These are phyloP conservation scores for Saxicola maurus DNA, from an alignment of 2,797 vertebrate genomes.

Conservation along the genomic window DNA sequence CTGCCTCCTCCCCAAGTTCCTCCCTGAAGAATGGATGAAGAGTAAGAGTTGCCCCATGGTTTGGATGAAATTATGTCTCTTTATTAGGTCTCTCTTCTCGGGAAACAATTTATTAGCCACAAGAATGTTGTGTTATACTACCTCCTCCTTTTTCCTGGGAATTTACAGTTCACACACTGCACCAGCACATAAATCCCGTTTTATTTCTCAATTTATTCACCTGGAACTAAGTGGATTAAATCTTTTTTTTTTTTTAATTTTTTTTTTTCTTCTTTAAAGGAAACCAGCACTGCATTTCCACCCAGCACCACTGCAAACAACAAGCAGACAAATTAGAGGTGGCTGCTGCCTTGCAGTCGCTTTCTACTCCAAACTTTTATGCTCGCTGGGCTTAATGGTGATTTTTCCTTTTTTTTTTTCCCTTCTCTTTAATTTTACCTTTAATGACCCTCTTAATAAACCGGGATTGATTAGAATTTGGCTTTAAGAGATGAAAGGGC, in stretches of 20 bases:
- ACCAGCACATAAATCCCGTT: slow-evolving; percentile 63
- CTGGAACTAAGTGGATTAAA: slow-evolving; percentile 70
- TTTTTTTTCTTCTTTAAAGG: background rate
- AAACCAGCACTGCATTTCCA: slow-evolving; percentile 47
- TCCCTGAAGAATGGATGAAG: background rate
- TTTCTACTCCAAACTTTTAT: slow-evolving; percentile 40
- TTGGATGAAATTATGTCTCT: slow-evolving; percentile 52
- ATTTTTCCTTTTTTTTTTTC: background rate
- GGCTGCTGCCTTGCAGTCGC: slow-evolving; percentile 2
- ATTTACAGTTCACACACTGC: slow-evolving; percentile 55
- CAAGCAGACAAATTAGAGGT: slow-evolving; percentile 36
- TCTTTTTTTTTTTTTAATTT: background rate
- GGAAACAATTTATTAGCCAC: slow-evolving; percentile 69
- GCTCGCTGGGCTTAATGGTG: slow-evolving; percentile 37
- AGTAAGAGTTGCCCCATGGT: background rate
- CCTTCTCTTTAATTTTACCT: slow-evolving; percentile 40
- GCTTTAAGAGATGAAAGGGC: slow-evolving; percentile 67
- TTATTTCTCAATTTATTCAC: slow-evolving; percentile 73
- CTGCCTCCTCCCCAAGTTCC: background rate
- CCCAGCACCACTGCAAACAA: slow-evolving; percentile 50
- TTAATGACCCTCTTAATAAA: slow-evolving; percentile 68
- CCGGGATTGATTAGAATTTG: slow-evolving; percentile 63
- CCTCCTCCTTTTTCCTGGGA: slow-evolving; percentile 59
- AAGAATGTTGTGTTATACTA: slow-evolving; percentile 49
- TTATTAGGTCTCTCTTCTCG: slow-evolving; percentile 63